These are phyloP conservation scores for Lepus americanus DNA, from an alignment of 2,113 vertebrate species.

Conservation along the genomic window DNA sequence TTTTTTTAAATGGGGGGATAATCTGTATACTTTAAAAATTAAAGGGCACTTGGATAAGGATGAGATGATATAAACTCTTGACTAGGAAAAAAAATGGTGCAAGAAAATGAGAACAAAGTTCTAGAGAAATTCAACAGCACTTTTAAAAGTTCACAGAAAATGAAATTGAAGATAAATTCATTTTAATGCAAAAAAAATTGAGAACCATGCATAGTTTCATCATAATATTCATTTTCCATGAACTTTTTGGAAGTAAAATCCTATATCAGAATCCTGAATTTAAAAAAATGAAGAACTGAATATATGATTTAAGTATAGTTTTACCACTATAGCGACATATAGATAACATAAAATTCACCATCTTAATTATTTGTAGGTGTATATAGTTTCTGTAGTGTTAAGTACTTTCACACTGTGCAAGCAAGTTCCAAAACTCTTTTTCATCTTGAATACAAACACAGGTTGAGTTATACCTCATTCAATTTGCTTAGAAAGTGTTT, in stretches of 20 bases:
- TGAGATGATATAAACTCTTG: slow-evolving; percentile 14
- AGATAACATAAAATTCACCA: slow-evolving; percentile 25
- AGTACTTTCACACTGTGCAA: neutral
- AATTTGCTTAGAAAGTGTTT: too few relatives aligned
- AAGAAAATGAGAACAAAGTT: neutral
- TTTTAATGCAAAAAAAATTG: too few relatives aligned
- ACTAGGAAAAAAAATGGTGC: slow-evolving; percentile 21
- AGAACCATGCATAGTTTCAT: too few relatives aligned
- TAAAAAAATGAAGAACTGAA: neutral
- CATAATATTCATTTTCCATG: too few relatives aligned
- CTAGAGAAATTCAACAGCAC: neutral
- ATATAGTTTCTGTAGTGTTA: neutral
- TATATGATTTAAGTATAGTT: neutral
- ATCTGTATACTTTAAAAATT: slow-evolving; percentile 58
- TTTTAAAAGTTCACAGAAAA: too few relatives aligned
- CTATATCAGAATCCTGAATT: neutral
- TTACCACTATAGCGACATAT: neutral
- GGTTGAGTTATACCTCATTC: too few relatives aligned
- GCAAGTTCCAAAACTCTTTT: slow-evolving; percentile 10
- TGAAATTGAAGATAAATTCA: too few relatives aligned
- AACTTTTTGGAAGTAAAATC: neutral
- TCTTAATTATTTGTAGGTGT: neutral
- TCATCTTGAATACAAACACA: neutral
- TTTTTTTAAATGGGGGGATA: neutral
- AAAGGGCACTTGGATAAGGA: slow-evolving; percentile 29